Percentiles rank a stretch among this genome's conserved stretches.
phyloP scores from a whole-genome alignment of 2,797 vertebrate species.

The Pangasius krempfi region DNA sequence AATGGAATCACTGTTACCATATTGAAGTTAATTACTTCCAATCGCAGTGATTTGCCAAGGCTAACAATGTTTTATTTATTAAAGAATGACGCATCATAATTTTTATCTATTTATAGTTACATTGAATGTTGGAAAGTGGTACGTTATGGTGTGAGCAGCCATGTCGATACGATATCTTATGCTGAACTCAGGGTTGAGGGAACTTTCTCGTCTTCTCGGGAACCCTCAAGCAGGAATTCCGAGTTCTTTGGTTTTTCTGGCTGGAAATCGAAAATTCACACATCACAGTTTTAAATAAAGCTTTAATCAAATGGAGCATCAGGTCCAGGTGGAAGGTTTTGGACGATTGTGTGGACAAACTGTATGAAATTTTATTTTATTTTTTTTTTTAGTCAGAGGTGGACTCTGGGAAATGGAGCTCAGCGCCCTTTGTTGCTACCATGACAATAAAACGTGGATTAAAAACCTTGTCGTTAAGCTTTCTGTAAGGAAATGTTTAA shows the following conservation, averaged over 20 bases:
- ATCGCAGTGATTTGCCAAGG: neutral
- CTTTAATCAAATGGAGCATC: neutral
- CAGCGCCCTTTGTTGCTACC: too few species aligned
- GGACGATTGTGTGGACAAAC: neutral
- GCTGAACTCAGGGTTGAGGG: neutral
- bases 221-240: neutral
- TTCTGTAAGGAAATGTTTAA: too few species aligned
- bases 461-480: too few species aligned
- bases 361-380: neutral
- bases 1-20: neutral
- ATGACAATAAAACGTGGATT: too few species aligned
- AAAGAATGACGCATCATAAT: neutral
- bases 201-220: neutral
- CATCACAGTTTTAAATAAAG: neutral
- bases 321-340: neutral
- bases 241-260: neutral
- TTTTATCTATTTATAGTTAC: neutral
- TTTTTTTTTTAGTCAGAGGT: too few species aligned
- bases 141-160: neutral
- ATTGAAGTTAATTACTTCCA: neutral
- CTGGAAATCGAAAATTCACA: neutral
- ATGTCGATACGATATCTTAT: neutral
- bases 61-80: neutral
- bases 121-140: neutral
- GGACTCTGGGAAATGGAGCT: too few species aligned